phyloP scores from a whole-genome alignment of 2,888 invertebrate genomes.

The Drosophila neotestacea region DNA sequence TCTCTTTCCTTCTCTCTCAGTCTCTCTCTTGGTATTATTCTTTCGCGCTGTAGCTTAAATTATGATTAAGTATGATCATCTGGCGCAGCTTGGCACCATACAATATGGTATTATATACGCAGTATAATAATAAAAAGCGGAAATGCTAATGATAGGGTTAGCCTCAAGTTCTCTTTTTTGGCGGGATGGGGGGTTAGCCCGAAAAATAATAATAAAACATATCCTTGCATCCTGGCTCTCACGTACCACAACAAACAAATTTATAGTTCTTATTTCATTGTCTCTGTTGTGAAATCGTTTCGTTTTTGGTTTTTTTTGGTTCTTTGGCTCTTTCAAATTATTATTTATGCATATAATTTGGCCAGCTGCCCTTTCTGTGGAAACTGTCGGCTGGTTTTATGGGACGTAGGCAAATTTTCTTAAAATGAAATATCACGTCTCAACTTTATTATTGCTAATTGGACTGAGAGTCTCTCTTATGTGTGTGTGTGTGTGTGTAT shows the following conservation, averaged over 20 bases:
- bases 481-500: no score
- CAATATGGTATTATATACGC: conserved; percentile 6
- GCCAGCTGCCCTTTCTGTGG: conserved; percentile 78
- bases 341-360: conserved; percentile 84
- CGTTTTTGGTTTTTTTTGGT: conserved; percentile 5
- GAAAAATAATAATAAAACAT: conserved; percentile 41
- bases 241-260: conserved; percentile 57
- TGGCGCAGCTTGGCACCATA: conserved; percentile 45
- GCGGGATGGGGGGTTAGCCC: conserved; percentile 3
- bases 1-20: background rate
- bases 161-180: background rate
- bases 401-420: conserved; percentile 79
- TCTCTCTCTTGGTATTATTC: background rate
- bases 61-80: conserved; percentile 83
- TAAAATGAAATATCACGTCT: conserved; percentile 82
- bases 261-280: conserved; percentile 66
- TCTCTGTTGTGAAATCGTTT: conserved; percentile 20
- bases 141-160: conserved; percentile 85
- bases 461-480: conserved; percentile 33
- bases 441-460: conserved; percentile 83
- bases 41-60: conserved; percentile 70
- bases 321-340: conserved; percentile 64
- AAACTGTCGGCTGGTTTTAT: conserved; percentile 63
- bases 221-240: conserved; percentile 56
- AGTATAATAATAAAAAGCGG: conserved; percentile 85